Evolutionary conservation across 2,888 invertebrate genomes (phyloP).

Genomic region (Cabera pusaria): DNA sequence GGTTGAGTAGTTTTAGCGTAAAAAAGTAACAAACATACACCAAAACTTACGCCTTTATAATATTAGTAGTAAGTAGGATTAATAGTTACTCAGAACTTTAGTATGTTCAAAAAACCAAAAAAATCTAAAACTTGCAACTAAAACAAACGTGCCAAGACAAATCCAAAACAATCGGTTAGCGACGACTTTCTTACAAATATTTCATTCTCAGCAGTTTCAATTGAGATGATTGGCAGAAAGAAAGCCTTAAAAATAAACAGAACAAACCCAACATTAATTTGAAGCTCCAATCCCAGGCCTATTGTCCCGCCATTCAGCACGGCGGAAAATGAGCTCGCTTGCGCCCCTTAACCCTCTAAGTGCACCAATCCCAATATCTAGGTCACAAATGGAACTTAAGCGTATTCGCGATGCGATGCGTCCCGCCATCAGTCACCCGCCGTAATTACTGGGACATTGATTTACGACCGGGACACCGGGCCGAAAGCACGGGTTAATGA

Average conservation of each 20-base stretch:
- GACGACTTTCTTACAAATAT: too few relatives aligned
- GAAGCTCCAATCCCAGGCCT: slow-evolving; percentile 2
- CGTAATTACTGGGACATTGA: slow-evolving; percentile 48
- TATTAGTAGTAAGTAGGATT: too few relatives aligned
- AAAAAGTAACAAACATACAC: too few relatives aligned
- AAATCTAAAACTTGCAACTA: too few relatives aligned
- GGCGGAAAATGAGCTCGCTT: slow-evolving; percentile 23
- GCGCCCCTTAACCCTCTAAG: slow-evolving; percentile 33
- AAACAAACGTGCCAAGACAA: too few relatives aligned
- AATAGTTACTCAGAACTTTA: too few relatives aligned
- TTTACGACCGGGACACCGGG: slow-evolving; percentile 43
- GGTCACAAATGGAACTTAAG: slow-evolving; percentile 31
- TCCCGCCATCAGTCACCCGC: slow-evolving; percentile 32
- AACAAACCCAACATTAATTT: slow-evolving; percentile 7
- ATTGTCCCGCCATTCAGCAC: slow-evolving; percentile 14
- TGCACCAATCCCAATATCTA: slow-evolving; percentile 33
- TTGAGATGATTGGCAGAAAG: neutral
- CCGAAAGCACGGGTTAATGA: slow-evolving; percentile 41
- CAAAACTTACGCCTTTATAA: too few relatives aligned
- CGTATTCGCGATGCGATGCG: slow-evolving; percentile 27
- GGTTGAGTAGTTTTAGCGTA: too few relatives aligned
- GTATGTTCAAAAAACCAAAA: too few relatives aligned
- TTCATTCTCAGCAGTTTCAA: too few relatives aligned
- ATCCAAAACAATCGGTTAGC: too few relatives aligned
- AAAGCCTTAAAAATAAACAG: neutral